Percentiles rank a stretch among this genome's conserved stretches.
These are phyloP conservation scores for Drosophila rhopaloa DNA, from an alignment of 1,140 invertebrate species.

Conservation along the genomic window DNA sequence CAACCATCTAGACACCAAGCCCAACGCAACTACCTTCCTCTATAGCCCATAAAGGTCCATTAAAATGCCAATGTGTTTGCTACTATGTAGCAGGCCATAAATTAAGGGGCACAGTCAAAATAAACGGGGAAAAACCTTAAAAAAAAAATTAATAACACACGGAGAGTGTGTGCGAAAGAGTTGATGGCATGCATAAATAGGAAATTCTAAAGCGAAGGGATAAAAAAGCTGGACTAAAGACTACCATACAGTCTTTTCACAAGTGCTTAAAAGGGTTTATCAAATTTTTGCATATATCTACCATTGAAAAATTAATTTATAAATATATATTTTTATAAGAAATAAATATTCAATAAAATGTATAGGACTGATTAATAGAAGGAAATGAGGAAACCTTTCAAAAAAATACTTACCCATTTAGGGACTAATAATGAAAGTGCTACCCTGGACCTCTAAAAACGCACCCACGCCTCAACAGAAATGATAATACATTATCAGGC, in stretches of 20 bases:
- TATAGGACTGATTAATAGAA: neutral
- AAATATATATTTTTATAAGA: neutral
- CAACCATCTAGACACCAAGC: neutral
- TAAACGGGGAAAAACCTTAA: slow-evolving; percentile 40
- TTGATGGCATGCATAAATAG: slow-evolving; percentile 13
- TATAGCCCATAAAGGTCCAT: slow-evolving; percentile 67
- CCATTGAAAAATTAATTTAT: neutral
- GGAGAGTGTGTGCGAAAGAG: slow-evolving; percentile 25
- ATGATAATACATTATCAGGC: slow-evolving; percentile 68
- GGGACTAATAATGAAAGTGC: slow-evolving; percentile 18
- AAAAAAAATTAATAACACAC: slow-evolving; percentile 69
- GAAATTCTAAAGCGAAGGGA: neutral
- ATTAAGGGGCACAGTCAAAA: slow-evolving; percentile 60
- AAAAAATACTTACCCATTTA: neutral
- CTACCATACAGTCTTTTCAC: neutral
- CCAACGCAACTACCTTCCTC: slow-evolving; percentile 16
- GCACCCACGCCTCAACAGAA: slow-evolving; percentile 23
- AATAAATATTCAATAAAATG: neutral
- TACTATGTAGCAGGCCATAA: slow-evolving; percentile 74
- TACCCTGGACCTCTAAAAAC: slow-evolving; percentile 31
- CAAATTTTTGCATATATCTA: neutral
- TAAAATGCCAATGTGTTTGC: slow-evolving; percentile 79
- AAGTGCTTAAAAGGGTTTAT: no score
- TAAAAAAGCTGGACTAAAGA: neutral
- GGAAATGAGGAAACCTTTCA: no score